These are phyloP conservation scores for Euura lappo DNA, from an alignment of 1,140 invertebrate species.

Conservation along the genomic window DNA sequence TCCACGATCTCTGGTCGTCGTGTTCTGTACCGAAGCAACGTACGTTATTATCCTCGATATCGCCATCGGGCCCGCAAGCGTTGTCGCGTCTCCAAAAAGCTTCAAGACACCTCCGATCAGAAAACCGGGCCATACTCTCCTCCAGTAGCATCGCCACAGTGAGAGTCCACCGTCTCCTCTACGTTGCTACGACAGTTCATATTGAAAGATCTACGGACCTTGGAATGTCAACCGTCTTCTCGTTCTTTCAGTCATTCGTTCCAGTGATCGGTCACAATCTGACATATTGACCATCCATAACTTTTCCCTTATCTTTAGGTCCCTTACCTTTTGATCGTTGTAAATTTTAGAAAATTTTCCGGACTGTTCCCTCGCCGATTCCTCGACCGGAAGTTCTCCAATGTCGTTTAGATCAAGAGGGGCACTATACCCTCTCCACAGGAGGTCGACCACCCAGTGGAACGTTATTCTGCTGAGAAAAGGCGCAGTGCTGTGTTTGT, in stretches of 20 bases:
- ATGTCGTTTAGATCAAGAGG: conserved; percentile 74
- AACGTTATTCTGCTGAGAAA: conserved; percentile 69
- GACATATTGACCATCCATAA: conserved; percentile 8
- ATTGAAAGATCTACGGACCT: conserved; percentile 12
- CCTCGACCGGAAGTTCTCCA: conserved; percentile 71
- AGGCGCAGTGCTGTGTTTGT: conserved; percentile 32
- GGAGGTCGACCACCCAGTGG: conserved; percentile 76
- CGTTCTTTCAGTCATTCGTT: conserved; percentile 30
- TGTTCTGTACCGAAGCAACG: conserved; percentile 51
- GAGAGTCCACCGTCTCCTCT: conserved; percentile 38
- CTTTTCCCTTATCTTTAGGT: conserved; percentile 8
- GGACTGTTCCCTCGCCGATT: conserved; percentile 63
- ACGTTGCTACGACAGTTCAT: conserved; percentile 22
- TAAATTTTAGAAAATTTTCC: conserved; percentile 62
- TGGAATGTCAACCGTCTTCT: conserved; percentile 4
- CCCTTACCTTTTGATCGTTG: conserved; percentile 55
- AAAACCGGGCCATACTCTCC: conserved; percentile 75
- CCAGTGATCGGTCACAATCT: conserved; percentile 31
- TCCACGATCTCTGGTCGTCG: conserved; percentile 19
- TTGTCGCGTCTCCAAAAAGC: conserved; percentile 77
- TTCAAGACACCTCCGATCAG: conserved; percentile 76
- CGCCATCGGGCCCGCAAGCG: conserved; percentile 78
- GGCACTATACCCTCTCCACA: conserved; percentile 70
- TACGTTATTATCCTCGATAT: conserved; percentile 77
- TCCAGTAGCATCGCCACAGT: conserved; percentile 73